These are phyloP conservation scores for rat (Rattus norvegicus) DNA, from an alignment of 2,113 vertebrate genomes.

Conservation along the genomic window DNA sequence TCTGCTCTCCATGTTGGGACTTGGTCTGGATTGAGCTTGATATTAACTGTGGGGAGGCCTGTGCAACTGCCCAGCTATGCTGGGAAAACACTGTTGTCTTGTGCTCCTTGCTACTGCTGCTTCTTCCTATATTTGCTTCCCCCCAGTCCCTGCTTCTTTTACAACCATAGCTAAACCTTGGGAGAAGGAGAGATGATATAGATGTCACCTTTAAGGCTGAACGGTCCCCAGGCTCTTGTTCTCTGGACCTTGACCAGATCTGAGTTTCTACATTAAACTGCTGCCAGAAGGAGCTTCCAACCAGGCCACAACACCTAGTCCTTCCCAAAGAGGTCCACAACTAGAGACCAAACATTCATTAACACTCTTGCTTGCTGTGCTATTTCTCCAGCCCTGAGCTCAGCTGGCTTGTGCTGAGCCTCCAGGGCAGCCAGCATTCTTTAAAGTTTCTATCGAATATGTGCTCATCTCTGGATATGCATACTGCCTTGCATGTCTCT, in stretches of 20 bases:
- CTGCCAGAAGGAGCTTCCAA: neutral
- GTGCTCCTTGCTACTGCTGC: neutral
- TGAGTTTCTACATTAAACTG: neutral
- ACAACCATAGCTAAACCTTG: neutral
- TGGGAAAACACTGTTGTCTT: neutral
- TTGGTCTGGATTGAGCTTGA: neutral
- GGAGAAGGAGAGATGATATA: neutral
- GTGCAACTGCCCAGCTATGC: neutral
- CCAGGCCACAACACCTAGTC: neutral
- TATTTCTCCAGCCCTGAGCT: neutral
- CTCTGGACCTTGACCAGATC: neutral
- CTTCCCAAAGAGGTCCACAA: neutral
- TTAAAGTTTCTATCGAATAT: neutral
- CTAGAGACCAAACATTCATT: neutral
- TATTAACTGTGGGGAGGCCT: neutral
- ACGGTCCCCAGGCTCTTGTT: neutral
- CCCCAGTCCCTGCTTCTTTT: neutral
- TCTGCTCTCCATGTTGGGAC: neutral
- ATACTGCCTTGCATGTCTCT: neutral
- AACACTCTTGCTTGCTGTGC: fast-evolving
- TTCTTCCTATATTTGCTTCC: neutral
- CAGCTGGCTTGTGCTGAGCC: neutral
- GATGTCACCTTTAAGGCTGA: neutral
- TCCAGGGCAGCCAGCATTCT: neutral
- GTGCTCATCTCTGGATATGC: neutral